Evolutionary conservation across 2,888 invertebrate genomes (phyloP).

Genomic region (Rambutsinella grinnellia): DNA sequence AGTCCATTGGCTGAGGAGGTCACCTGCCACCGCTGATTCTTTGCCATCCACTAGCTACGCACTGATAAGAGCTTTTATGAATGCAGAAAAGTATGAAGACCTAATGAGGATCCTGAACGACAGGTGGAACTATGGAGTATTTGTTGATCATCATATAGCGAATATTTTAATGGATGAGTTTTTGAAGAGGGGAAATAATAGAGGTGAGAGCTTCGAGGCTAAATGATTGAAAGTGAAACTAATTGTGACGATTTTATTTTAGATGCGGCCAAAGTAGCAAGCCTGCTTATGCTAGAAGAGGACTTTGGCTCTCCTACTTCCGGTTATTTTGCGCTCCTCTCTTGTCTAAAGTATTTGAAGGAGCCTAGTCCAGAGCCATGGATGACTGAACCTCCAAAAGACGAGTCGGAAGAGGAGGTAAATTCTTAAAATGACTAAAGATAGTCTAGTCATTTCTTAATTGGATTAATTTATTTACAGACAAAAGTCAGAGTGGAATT

Average conservation of each 20-base stretch:
- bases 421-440: background rate
- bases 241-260: conserved; percentile 28
- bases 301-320: conserved; percentile 82
- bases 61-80: conserved; percentile 73
- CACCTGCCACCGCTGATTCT: conserved; percentile 78
- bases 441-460: conserved; percentile 29
- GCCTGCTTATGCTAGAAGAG: conserved; percentile 89
- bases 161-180: conserved; percentile 86
- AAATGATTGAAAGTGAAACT: background rate
- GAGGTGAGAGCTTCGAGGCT: conserved; percentile 67
- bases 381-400: conserved; percentile 67
- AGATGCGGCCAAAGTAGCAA: conserved; percentile 82
- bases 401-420: conserved; percentile 67
- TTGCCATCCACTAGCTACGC: conserved; percentile 88
- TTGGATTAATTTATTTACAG: too few relatives aligned
- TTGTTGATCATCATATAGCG: conserved; percentile 84
- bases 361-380: conserved; percentile 71
- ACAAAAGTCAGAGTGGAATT: conserved; percentile 82
- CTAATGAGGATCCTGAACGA: conserved; percentile 83
- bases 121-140: conserved; percentile 89
- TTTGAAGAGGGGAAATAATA: conserved; percentile 77
- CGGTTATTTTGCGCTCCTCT: conserved; percentile 78
- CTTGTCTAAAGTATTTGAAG: conserved; percentile 80
- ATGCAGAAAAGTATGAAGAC: conserved; percentile 74
- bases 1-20: conserved; percentile 79